Evolutionary conservation across 2,113 vertebrate species (phyloP), one percentile per base, ranked within the genome.

Genomic region (Empidonax alnorum): DNA sequence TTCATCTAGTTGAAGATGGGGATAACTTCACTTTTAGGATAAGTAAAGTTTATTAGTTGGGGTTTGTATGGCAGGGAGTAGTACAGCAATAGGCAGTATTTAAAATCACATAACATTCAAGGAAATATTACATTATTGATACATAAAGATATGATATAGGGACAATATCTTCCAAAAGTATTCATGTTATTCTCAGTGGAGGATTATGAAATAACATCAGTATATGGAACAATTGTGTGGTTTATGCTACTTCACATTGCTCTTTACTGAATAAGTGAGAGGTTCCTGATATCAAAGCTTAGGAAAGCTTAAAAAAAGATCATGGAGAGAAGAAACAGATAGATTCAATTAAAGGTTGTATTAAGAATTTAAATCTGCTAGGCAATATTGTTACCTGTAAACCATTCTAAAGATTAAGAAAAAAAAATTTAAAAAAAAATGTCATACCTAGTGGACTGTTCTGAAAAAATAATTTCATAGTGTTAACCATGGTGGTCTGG

Each of bases 401-500:
- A 61, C 13, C 42, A 46, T 67, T 92, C 28, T 67, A 78, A 85
- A 62, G 20, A 59, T 24, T 33, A 37, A 39, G 35, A 55, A 16
- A 27, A 39, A 31, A 23, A 19, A 35, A 14, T 35, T 35, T 35
- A 35, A 35, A 35, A 8, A 23, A 18, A 55, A 35, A 87, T 50
- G 23, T 88, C 18, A 78, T 85, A 95, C 67, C 89, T 79, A 80
- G 21, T 91, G 56, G 41, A 52, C 67, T 89, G 50, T 56, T 61
- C 67, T 96, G 39, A 90, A 97, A 97, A 88, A 77, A 87, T 61
- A 30, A 52, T 94, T 97, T 96, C 61, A 17, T 90, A 72, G 69
- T 65, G 73, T 85, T 94, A 92, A 90, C 87, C 81, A 74, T 85
- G 62, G n/a, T 46, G 50, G 46, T 90, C 58, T 89, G 59, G n/a